A percentile compares a stretch with the other conserved stretches of the same genome.
These are phyloP conservation scores for Villa cingulata DNA, from an alignment of 2,888 invertebrate species.

Conservation along the genomic window DNA sequence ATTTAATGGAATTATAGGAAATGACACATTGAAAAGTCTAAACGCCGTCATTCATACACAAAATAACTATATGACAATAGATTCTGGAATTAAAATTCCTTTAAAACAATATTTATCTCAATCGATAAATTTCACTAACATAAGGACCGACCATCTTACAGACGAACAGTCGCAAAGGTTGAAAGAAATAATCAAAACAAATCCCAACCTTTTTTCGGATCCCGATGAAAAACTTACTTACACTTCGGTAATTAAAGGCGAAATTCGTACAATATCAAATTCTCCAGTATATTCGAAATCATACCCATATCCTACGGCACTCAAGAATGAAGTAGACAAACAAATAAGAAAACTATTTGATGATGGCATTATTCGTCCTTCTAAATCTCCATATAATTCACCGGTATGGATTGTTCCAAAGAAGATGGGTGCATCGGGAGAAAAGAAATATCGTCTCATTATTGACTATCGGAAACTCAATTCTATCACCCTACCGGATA, in stretches of 20 bases:
- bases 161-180: neutral
- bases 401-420: no score
- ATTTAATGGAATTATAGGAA: neutral
- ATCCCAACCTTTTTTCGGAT: neutral
- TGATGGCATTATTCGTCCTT: slow-evolving; percentile 6
- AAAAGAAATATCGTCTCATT: no score
- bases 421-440: no score
- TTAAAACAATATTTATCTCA: slow-evolving; percentile 1
- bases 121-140: neutral
- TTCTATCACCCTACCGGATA: no score
- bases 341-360: slow-evolving; percentile 8
- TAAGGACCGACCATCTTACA: slow-evolving; percentile 1
- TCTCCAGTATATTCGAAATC: slow-evolving; percentile 4
- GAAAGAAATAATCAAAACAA: neutral
- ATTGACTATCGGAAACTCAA: no score
- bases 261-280: slow-evolving; percentile 5
- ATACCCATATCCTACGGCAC: slow-evolving; percentile 5
- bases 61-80: neutral
- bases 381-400: slow-evolving; percentile 1
- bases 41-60: neutral
- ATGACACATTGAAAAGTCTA: neutral
- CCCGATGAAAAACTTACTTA: slow-evolving; percentile 1
- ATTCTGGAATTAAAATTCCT: neutral
- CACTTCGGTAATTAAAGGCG: neutral
- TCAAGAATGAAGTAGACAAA: slow-evolving; percentile 4